phyloP scores from a whole-genome alignment of 2,113 vertebrate species.

The Ammospiza nelsoni region DNA sequence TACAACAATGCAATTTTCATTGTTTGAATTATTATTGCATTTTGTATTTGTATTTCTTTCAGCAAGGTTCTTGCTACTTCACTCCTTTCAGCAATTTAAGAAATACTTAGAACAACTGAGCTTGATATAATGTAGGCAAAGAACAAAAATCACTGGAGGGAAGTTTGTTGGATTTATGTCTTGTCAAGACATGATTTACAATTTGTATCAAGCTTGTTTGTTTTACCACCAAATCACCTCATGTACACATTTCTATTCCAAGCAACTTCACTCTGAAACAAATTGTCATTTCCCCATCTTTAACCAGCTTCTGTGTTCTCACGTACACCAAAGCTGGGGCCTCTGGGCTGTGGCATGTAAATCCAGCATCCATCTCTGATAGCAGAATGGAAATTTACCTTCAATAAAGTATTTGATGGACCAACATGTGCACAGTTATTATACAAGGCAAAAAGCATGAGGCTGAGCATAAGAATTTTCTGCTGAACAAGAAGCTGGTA shows the following conservation, averaged over 20 bases:
- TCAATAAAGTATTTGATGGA: not conserved
- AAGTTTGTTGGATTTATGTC: not conserved
- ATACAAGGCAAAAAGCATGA: not conserved
- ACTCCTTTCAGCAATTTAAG: slow-evolving; percentile 19
- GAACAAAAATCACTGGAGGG: slow-evolving; percentile 40
- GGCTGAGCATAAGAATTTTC: not conserved
- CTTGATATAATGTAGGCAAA: slow-evolving; percentile 3
- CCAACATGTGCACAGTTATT: not conserved
- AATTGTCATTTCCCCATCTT: slow-evolving; percentile 1
- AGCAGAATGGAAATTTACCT: not conserved
- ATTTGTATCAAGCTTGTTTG: slow-evolving; percentile 23
- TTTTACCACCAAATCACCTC: slow-evolving; percentile 25
- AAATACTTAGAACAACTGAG: slow-evolving; percentile 20
- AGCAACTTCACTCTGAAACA: not conserved
- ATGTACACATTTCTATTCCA: slow-evolving; percentile 46
- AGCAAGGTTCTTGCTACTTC: not conserved
- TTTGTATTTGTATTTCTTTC: slow-evolving; percentile 9
- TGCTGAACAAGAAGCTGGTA: not conserved
- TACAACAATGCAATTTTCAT: not conserved
- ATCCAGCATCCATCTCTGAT: not conserved
- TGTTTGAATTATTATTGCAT: slow-evolving; percentile 14
- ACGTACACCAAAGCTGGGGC: not conserved
- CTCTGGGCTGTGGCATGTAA: not conserved
- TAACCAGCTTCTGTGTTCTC: not conserved
- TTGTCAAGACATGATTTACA: slow-evolving; percentile 51